phyloP scores from a whole-genome alignment of 2,797 vertebrate species.

The Scolopax bukidnonensis region DNA sequence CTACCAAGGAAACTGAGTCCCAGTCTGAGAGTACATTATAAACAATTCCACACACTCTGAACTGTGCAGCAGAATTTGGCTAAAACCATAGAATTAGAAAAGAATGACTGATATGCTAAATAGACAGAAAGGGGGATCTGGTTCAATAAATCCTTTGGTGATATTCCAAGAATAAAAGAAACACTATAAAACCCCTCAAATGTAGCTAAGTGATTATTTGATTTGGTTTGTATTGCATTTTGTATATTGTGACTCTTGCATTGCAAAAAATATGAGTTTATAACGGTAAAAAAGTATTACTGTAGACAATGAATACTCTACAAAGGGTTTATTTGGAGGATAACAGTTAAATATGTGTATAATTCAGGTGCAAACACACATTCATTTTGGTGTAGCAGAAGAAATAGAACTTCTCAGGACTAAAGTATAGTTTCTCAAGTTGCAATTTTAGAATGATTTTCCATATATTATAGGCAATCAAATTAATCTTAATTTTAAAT shows the following conservation, averaged over 20 bases:
- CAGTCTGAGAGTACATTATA: not conserved
- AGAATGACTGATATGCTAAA: not conserved
- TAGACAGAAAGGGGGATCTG: not conserved
- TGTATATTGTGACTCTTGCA: not conserved
- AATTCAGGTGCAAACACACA: not conserved
- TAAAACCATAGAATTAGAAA: not conserved
- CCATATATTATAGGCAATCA: not conserved
- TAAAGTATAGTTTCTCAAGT: slow-evolving; percentile 32
- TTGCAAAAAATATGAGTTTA: not conserved
- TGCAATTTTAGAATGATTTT: slow-evolving; percentile 26
- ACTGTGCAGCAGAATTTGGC: not conserved
- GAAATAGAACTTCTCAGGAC: not conserved
- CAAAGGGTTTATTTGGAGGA: not conserved
- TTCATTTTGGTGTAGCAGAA: not conserved
- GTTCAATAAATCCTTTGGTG: not conserved
- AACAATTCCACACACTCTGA: not conserved
- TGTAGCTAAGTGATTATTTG: not conserved
- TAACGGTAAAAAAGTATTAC: not conserved
- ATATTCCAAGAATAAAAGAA: not conserved
- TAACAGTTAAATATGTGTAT: not conserved
- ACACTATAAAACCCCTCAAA: not conserved
- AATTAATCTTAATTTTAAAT: slow-evolving; percentile 48
- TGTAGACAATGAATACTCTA: not conserved
- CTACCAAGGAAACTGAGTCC: not conserved
- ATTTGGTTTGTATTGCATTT: not conserved